phyloP scores from a whole-genome alignment of 1,140 invertebrate species.

The Drosophila miranda region DNA sequence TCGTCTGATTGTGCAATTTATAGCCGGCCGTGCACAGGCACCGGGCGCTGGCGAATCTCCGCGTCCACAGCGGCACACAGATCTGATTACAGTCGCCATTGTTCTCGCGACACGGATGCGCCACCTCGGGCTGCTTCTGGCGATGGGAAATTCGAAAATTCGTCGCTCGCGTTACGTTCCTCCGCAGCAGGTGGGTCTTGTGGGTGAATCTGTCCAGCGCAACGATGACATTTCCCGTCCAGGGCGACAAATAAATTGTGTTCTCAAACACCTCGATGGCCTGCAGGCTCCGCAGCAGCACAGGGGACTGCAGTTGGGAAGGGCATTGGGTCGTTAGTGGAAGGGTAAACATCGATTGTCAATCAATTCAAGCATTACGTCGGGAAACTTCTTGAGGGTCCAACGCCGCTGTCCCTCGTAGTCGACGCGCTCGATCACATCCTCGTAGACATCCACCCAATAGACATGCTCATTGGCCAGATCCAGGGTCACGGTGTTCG shows the following conservation, averaged over 20 bases:
- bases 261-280: slow-evolving; percentile 89
- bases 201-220: slow-evolving; percentile 84
- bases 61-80: slow-evolving; percentile 86
- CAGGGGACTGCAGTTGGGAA: slow-evolving; percentile 84
- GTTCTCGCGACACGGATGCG: slow-evolving; percentile 89
- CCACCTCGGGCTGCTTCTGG: slow-evolving; percentile 88
- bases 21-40: slow-evolving; percentile 89
- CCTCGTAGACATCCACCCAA: slow-evolving; percentile 91
- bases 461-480: slow-evolving; percentile 88
- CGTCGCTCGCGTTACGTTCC: slow-evolving; percentile 83
- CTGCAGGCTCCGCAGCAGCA: slow-evolving; percentile 84
- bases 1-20: slow-evolving; percentile 83
- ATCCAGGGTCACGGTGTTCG: slow-evolving; percentile 88
- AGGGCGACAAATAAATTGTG: slow-evolving; percentile 87
- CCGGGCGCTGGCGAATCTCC: slow-evolving; percentile 83
- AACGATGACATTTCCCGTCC: slow-evolving; percentile 86
- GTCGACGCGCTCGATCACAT: slow-evolving; percentile 88
- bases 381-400: slow-evolving; percentile 85
- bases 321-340: background rate
- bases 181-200: slow-evolving; percentile 62
- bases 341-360: slow-evolving; percentile 12
- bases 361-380: slow-evolving; percentile 63
- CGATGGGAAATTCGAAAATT: slow-evolving; percentile 88
- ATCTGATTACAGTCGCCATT: slow-evolving; percentile 90
- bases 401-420: slow-evolving; percentile 87